Conservation (phyloP, 2,797 vertebrate species). For the Argentina silus region DNA sequence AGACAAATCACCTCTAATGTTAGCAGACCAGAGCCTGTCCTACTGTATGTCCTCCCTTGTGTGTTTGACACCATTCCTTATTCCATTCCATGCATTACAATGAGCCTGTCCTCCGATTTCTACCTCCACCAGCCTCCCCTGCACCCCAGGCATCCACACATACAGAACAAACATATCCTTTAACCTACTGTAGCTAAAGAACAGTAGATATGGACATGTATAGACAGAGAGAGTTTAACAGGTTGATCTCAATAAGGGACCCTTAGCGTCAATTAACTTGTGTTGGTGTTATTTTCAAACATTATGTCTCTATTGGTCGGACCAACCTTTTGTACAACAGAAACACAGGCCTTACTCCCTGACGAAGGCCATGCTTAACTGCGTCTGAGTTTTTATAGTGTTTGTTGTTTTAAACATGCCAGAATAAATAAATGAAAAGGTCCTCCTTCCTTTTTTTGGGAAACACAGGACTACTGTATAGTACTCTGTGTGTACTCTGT, state of each 20-base stretch:
- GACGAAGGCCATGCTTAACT: background rate
- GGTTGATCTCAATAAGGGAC: background rate
- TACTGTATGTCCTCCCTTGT: slow-evolving; percentile 9
- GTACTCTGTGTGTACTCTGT: background rate
- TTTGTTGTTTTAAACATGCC: background rate
- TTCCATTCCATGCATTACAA: too few species aligned
- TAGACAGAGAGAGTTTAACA: too few species aligned
- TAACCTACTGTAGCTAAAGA: slow-evolving; percentile 43
- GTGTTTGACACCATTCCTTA: too few species aligned
- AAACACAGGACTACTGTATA: too few species aligned
- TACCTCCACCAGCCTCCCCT: slow-evolving; percentile 46
- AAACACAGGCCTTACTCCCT: too few species aligned
- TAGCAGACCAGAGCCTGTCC: slow-evolving; percentile 68
- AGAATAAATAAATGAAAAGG: background rate
- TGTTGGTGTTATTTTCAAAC: background rate
- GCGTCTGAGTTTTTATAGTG: background rate
- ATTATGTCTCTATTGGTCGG: too few species aligned
- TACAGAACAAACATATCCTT: slow-evolving; percentile 39
- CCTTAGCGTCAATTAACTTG: background rate
- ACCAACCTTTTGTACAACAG: background rate
- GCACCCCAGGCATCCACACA: slow-evolving; percentile 68
- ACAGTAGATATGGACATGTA: background rate
- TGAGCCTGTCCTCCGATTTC: slow-evolving; percentile 31
- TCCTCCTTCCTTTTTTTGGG: too few species aligned
- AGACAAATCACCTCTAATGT: slow-evolving; percentile 77